Evolutionary conservation across 2,888 invertebrate genomes (phyloP), one percentile per base, ranked within the genome.

Genomic region (Tachina grossa): DNA sequence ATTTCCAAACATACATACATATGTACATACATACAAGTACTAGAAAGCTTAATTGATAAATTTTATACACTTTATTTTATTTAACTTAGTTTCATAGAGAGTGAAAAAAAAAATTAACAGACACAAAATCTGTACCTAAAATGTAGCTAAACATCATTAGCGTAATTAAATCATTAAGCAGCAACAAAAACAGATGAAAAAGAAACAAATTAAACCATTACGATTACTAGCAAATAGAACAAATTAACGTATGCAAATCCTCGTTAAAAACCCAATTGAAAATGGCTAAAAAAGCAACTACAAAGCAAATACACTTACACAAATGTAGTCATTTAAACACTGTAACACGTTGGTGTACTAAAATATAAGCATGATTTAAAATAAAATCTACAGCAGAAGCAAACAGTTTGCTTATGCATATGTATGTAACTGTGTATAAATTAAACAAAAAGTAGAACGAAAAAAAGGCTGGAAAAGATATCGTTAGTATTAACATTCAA

Each of bases 241-340:
- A 76, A 83, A 85, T 86, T 85, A 79, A 82, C 87, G 85, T 80
- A 83, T 85, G 86, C 86, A 87, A 88, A 88, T 88, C 84, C 79
- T 55, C 77, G 83, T 72, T 84, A 86, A 86, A 84, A 75, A 83
- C 85, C 84, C 85, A 84, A 88, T 85, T 81, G 85, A 74, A 86
- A 85, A 77, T 68, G 83, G 77, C 74, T 77, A 84, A 85, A 80
- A 71, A 41, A 43, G 11, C n/a, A 75, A 63, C 49, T 76, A 76
- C 31, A 76, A 55, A 74, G 11, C 16, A 31, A 39, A 68, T 39
- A 71, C 47, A 75, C 78, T 45, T 55, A 45, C 47, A 63, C 16
- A 61, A 47, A 43, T 57, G 69, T 31, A 16, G 45, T 8, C 74
- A 51, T 16, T 41, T 45, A 66, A 31, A 51, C 11, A 45, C 41